Percentiles rank a stretch among this genome's conserved stretches.
Conservation (phyloP, 92 coral and sea anemone species). For the Zoanthus sansibaricus region DNA sequence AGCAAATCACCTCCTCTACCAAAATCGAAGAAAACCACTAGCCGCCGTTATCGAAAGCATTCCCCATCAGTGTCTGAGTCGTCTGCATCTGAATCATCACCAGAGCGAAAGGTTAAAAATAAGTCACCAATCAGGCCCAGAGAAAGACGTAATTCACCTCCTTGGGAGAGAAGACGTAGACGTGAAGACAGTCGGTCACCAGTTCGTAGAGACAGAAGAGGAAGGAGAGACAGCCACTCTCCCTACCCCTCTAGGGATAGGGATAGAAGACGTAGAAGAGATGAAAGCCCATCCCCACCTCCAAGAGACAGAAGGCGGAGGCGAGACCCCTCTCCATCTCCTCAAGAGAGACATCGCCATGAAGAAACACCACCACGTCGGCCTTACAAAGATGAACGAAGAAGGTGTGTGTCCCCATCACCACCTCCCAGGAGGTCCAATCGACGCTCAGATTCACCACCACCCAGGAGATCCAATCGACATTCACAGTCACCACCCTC, state of each 20-base stretch:
- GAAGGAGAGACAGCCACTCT: conserved; percentile 25
- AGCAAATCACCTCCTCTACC: conserved; percentile 76
- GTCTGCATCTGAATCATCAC: conserved; percentile 86
- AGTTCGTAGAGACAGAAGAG: conserved; percentile 41
- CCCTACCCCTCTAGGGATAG: conserved; percentile 10
- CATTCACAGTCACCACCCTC: conserved; percentile 39
- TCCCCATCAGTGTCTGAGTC: conserved; percentile 82
- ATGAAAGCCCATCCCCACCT: conserved; percentile 60
- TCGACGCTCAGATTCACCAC: conserved; percentile 23
- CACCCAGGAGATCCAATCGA: conserved; percentile 6
- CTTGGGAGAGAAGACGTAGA: conserved; percentile 50
- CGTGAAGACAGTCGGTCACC: conserved; percentile 18
- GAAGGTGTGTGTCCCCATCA: conserved; percentile 26
- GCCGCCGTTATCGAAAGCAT: conserved; percentile 89
- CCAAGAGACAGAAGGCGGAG: conserved; percentile 74
- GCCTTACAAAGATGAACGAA: conserved; percentile 54
- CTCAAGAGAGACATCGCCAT: conserved; percentile 64
- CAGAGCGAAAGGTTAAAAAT: conserved; percentile 66
- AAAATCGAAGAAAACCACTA: conserved; percentile 86
- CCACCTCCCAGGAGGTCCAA: background rate
- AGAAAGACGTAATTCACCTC: conserved; percentile 64
- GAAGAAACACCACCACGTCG: conserved; percentile 75
- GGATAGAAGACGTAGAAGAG: conserved; percentile 15
- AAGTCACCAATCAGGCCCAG: conserved; percentile 60
- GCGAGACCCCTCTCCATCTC: conserved; percentile 73